These are phyloP conservation scores for Andrena fulva DNA, from an alignment of 2,888 invertebrate genomes.

Conservation along the genomic window DNA sequence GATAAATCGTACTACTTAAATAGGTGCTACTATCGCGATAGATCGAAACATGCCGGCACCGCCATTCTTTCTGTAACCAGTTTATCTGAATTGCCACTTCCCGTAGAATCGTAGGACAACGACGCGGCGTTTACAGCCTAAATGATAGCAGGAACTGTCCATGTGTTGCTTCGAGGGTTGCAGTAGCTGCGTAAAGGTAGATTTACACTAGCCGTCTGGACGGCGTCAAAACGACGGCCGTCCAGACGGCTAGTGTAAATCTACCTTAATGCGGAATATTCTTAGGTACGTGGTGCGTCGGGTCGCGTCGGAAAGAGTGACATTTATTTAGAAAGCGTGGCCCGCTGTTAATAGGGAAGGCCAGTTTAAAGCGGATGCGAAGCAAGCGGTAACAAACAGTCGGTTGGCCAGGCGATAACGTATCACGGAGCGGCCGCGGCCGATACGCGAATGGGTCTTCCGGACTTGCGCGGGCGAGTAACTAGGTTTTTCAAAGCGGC, in stretches of 20 bases:
- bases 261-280: too few species aligned
- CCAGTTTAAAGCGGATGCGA: conserved; percentile 72
- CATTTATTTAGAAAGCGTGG: not conserved
- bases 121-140: too few species aligned
- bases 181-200: too few species aligned
- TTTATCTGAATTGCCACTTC: conserved; percentile 75
- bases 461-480: conserved; percentile 62
- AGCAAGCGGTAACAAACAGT: conserved; percentile 71
- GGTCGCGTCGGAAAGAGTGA: not conserved
- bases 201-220: too few species aligned
- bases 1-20: conserved; percentile 17
- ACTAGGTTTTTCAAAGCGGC: not conserved
- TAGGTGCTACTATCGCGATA: conserved; percentile 53
- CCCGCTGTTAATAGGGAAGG: not conserved
- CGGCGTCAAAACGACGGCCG: too few species aligned
- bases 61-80: conserved; percentile 69
- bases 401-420: conserved; percentile 74
- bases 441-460: conserved; percentile 74
- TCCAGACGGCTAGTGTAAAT: too few species aligned
- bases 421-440: conserved; percentile 74
- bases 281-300: too few species aligned
- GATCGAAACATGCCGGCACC: conserved; percentile 73
- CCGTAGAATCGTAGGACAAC: conserved; percentile 60
- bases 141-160: too few species aligned
- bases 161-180: too few species aligned